Evolutionary conservation across 2,888 invertebrate species (phyloP), one percentile per base, ranked within the genome.

Genomic region (Gnatocerus cornutus): DNA sequence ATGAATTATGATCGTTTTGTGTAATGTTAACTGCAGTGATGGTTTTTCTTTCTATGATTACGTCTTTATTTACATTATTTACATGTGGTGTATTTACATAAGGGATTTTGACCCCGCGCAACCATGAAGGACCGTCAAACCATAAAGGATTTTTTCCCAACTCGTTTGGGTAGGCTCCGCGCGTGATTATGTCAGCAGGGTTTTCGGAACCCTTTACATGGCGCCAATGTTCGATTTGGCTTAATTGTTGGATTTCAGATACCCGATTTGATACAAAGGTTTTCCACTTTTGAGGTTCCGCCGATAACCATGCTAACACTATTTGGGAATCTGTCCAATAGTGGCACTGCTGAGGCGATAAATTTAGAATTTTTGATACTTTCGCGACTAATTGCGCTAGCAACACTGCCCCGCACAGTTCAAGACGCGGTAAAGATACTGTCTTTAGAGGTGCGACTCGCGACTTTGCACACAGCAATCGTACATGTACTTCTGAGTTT

Each of bases 361-460:
- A 58, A 1, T 8, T 45, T 12, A 12, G 7, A 12, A 12, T 45
- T 10, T 45, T 45, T 2, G 37, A 2, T 2, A 37, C 37, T 7
- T 37, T 37, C 2, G n/a, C 3, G 12, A 10, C 14, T 52, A 71
- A 52, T 41, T 13, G 39, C 13, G 63, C 53, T 4, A 68, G 10
- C 6, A 71, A 29, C n/a, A 63, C 39, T n/a, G 71, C 68, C 5
- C 67, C 70, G 43, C 70, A 68, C 30, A 70, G 41, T 68, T 70
- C 61, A 0, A 70, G 14, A 27, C 61, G 13, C n/a, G 71, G 71
- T 21, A 71, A 45, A 3, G 71, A 63, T 39, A 45, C 27, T 8
- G 13, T 27, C 53, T 68, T 71, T 10, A 71, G 12, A 12, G 71
- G 70, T 3, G 68, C 53, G 0, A 71, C 55, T 12, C 52, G 30